Conservation (phyloP, 2,113 vertebrate species). For the Bos indicus region DNA sequence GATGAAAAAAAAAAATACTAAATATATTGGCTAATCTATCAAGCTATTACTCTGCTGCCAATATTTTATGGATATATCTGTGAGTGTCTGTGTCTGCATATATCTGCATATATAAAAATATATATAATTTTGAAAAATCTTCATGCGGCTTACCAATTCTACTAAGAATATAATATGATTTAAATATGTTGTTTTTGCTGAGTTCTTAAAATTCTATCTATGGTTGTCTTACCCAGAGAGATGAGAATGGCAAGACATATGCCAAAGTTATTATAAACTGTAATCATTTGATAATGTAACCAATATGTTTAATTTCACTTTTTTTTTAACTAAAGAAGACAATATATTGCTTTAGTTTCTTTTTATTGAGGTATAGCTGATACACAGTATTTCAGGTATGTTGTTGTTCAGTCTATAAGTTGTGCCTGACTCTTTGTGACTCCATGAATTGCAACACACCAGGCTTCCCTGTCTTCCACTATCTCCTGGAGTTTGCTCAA, state of each 20-base stretch:
- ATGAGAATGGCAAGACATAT: neutral
- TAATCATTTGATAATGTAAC: neutral
- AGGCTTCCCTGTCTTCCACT: neutral
- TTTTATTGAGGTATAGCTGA: neutral
- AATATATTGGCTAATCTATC: neutral
- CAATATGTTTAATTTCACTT: neutral
- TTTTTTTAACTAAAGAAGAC: neutral
- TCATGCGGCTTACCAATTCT: neutral
- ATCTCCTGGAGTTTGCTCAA: neutral
- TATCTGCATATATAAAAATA: neutral
- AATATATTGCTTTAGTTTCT: neutral
- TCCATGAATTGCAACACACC: neutral
- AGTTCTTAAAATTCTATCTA: neutral
- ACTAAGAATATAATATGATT: neutral
- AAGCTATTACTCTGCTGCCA: neutral
- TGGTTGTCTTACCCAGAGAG: neutral
- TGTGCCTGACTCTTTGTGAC: neutral
- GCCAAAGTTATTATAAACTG: neutral
- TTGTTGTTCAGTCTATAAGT: neutral
- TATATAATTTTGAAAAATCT: neutral
- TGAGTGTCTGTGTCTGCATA: neutral
- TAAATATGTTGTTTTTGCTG: neutral
- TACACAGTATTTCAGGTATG: neutral
- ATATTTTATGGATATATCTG: neutral
- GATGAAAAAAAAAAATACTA: neutral